Percentiles rank a stretch among this genome's conserved stretches.
Evolutionary conservation across 2,797 vertebrate genomes (phyloP).

Genomic region (Novumbra hubbsi): DNA sequence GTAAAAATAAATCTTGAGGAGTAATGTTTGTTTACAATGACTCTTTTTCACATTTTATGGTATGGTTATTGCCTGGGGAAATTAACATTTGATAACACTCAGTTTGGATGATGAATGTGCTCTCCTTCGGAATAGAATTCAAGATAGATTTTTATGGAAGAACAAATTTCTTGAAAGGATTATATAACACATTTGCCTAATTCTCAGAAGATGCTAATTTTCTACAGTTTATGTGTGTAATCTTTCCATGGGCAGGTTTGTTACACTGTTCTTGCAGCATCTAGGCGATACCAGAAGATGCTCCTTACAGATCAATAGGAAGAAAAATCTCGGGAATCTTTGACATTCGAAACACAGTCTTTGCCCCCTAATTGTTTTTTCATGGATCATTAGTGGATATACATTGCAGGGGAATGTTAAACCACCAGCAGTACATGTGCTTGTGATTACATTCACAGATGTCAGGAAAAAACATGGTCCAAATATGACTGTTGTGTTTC

Average conservation of each 20-base stretch:
- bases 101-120: constrained; percentile 24
- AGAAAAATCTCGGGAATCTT: constrained; percentile 18
- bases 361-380: constrained; percentile 12
- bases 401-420: constrained; percentile 19
- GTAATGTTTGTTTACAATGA: neutral
- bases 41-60: neutral
- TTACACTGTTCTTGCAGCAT: constrained; percentile 22
- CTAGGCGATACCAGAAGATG: constrained; percentile 11
- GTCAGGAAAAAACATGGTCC: neutral
- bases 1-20: neutral
- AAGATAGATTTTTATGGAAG: constrained; percentile 36
- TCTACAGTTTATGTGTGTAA: constrained; percentile 54
- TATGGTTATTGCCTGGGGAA: constrained; percentile 16
- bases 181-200: constrained; percentile 57
- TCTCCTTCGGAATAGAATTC: constrained; percentile 16
- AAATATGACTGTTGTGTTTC: constrained; percentile 4
- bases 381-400: constrained; percentile 12
- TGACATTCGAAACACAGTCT: constrained; percentile 15
- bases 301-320: constrained; percentile 19
- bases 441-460: constrained; percentile 6
- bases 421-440: constrained; percentile 1
- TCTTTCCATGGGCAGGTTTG: constrained; percentile 47
- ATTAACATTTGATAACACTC: constrained; percentile 11
- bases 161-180: constrained; percentile 54
- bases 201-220: constrained; percentile 46